Evolutionary conservation across 2,888 invertebrate species (phyloP), one percentile per base, ranked within the genome.

Genomic region (Caenorhabditis sp.): DNA sequence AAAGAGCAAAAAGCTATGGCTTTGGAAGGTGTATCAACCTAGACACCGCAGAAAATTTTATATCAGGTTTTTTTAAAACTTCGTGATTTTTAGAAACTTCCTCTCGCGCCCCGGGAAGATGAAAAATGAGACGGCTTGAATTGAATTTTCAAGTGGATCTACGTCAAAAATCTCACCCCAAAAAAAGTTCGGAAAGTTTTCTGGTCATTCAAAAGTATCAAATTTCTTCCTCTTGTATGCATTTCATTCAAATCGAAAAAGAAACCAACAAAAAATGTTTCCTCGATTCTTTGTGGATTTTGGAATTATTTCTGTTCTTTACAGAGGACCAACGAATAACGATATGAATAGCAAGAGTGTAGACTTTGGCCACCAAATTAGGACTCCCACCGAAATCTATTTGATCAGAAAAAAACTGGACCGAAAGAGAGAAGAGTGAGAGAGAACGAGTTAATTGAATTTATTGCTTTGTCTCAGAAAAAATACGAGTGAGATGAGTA

Each of bases 131-230:
- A 38, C 38, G 38, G 12, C 10, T 38, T 38, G 38, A 38, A 38
- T 26, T 54, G 54, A 54, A 24, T 26, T 54, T 54, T 54, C 54
- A 54, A 54, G 54, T 54, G 26, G 54, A 54, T 54, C 54, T 54
- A 54, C 54, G 54, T 54, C 54, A 54, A 26, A 54, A 54, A 58
- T 28, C 28, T n/a, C 24, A 28, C 28, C n/a, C n/a, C n/a, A 4
- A 58, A 58, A 41, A 61, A 41, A 63, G 44, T 63, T 63, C 63
- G 44, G 38, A 44, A 63, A 44, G 63, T 63, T 63, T 47, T 63
- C 63, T 63, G 63, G 41, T 63, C 63, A 47, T 63, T 63, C 63
- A 44, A 63, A 63, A 47, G 63, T 63, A 63, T 63, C 63, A 28
- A 16, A 41, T 63, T 63, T 44, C 63, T n/a, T 26, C 28, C 14